These are phyloP conservation scores for Phylloscopus whistleri DNA, from an alignment of 2,113 vertebrate genomes.

Conservation along the genomic window DNA sequence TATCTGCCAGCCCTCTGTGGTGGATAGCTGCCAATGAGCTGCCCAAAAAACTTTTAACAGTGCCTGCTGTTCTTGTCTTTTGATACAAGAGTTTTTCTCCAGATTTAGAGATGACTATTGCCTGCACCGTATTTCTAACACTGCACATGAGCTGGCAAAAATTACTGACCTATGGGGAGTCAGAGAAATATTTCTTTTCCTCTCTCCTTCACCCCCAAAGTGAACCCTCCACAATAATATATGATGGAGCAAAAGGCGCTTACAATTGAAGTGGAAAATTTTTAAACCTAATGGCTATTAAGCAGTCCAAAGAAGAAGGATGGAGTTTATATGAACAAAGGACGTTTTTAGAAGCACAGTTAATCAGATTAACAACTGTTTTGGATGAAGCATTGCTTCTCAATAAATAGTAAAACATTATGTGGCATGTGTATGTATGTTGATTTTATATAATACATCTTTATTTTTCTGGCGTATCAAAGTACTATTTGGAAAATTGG, in stretches of 20 bases:
- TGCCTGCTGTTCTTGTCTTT: background rate
- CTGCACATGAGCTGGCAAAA: background rate
- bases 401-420: background rate
- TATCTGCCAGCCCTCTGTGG: background rate
- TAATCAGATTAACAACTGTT: background rate
- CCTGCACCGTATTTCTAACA: background rate
- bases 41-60: background rate
- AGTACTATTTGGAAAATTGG: background rate
- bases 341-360: background rate
- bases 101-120: background rate
- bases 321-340: background rate
- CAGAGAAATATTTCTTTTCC: background rate
- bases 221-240: background rate
- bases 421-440: too few relatives aligned
- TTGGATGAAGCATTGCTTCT: background rate
- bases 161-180: background rate
- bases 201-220: background rate
- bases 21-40: background rate
- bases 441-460: background rate
- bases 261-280: background rate
- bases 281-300: background rate
- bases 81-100: background rate
- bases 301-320: background rate
- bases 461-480: background rate
- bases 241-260: background rate